phyloP scores from a whole-genome alignment of 2,113 vertebrate genomes.

The Gadus macrocephalus region DNA sequence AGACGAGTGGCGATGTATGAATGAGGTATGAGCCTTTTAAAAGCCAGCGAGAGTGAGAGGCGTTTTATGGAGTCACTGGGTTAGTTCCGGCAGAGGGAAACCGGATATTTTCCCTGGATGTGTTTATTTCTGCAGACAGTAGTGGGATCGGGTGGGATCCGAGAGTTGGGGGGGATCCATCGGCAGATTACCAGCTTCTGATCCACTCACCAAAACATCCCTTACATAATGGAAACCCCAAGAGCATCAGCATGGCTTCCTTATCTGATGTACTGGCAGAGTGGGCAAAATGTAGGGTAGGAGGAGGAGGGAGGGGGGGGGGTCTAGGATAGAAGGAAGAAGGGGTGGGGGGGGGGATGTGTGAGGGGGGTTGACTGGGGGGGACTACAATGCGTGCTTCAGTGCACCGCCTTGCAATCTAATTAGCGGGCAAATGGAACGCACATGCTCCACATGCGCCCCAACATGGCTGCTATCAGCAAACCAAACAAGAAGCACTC shows the following conservation, averaged over 20 bases:
- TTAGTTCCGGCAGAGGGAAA: not conserved
- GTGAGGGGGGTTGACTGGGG: not conserved
- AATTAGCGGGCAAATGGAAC: constrained; percentile 76
- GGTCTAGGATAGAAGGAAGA: not conserved
- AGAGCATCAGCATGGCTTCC: constrained; percentile 70
- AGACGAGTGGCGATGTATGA: no score
- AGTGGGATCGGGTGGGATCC: constrained; percentile 54
- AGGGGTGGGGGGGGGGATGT: not conserved
- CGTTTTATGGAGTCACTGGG: no score
- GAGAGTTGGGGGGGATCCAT: constrained; percentile 34
- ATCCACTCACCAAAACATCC: constrained; percentile 54
- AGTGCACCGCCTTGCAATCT: constrained; percentile 69
- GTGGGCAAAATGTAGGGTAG: constrained; percentile 37
- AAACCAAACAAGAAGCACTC: constrained; percentile 72
- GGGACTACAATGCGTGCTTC: constrained; percentile 60
- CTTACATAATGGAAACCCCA: constrained; percentile 70
- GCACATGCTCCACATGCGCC: constrained; percentile 70
- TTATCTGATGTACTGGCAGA: constrained; percentile 73
- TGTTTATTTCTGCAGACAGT: constrained; percentile 38
- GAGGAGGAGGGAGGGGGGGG: not conserved
- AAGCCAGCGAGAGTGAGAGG: no score
- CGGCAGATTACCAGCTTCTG: constrained; percentile 38
- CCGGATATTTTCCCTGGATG: not conserved
- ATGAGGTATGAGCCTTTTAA: no score
- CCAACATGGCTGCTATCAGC: constrained; percentile 71